phyloP scores from a whole-genome alignment of 2,797 vertebrate species.

The Alfaro cultratus region DNA sequence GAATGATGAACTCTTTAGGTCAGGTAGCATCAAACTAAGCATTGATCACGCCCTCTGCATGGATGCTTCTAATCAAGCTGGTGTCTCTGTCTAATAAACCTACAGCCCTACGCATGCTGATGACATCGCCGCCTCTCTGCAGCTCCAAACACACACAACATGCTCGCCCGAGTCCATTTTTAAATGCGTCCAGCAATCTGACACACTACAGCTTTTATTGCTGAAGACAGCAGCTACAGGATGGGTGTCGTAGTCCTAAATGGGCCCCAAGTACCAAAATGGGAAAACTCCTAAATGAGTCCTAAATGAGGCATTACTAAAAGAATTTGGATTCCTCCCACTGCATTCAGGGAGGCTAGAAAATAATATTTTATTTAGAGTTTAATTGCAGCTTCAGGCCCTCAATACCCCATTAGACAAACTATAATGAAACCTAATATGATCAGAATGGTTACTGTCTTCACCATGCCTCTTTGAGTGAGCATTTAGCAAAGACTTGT shows the following conservation, averaged over 20 bases:
- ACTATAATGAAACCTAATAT: conserved; percentile 73
- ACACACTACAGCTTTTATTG: conserved; percentile 60
- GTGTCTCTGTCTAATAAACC: conserved; percentile 63
- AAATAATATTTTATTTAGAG: conserved; percentile 80
- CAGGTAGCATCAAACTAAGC: conserved; percentile 58
- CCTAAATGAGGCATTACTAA: conserved; percentile 77
- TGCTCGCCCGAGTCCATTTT: conserved; percentile 39
- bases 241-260: conserved; percentile 64
- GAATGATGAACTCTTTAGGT: conserved; percentile 75
- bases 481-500: conserved; percentile 46
- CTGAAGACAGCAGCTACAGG: conserved; percentile 52
- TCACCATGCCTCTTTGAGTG: conserved; percentile 48
- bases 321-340: conserved; percentile 72
- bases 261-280: conserved; percentile 62
- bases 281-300: conserved; percentile 61
- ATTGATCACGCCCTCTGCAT: conserved; percentile 68
- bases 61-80: conserved; percentile 73
- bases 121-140: conserved; percentile 25
- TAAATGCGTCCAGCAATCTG: conserved; percentile 62
- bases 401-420: conserved; percentile 71
- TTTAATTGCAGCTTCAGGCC: conserved; percentile 80
- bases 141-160: conserved; percentile 6
- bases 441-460: conserved; percentile 73
- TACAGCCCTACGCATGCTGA: conserved; percentile 64
- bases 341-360: conserved; percentile 57